Evolutionary conservation across 2,888 invertebrate species (phyloP), one percentile per base, ranked within the genome.

Genomic region (Encarsia formosa): DNA sequence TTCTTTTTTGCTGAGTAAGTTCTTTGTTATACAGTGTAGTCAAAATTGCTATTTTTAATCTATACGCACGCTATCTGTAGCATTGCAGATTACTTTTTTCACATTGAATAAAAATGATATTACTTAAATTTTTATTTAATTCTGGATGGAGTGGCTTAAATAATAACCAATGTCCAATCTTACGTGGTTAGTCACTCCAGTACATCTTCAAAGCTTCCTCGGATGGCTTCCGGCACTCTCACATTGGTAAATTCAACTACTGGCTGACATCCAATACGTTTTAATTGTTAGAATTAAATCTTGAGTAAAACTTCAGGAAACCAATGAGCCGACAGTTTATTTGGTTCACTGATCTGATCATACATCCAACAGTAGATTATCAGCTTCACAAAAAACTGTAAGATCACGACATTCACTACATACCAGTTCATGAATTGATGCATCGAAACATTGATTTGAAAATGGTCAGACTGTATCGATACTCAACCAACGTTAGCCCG

Each of bases 71-170:
- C n/a, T n/a, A n/a, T n/a, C n/a, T n/a, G n/a, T n/a, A n/a, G n/a
- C n/a, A n/a, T n/a, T n/a, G n/a, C n/a, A n/a, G n/a, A n/a, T n/a
- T n/a, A n/a, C n/a, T n/a, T n/a, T n/a, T n/a, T n/a, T n/a, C n/a
- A n/a, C n/a, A n/a, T n/a, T n/a, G n/a, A n/a, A n/a, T n/a, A n/a
- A n/a, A n/a, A n/a, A n/a, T n/a, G n/a, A n/a, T n/a, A n/a, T n/a
- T n/a, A n/a, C n/a, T n/a, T n/a, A n/a, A n/a, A n/a, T n/a, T n/a
- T n/a, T n/a, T n/a, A n/a, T n/a, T n/a, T n/a, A n/a, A n/a, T n/a
- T n/a, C n/a, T 91, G 91, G 92, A 92, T 60, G 92, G 92, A 0
- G 91, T 91, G 0, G 91, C 92, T 0, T 85, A 84, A 56, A 82
- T 92, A 9, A n/a, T n/a, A 88, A 91, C 0, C 92, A 92, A 73